Percentiles rank a stretch among this genome's conserved stretches.
Conservation (phyloP, 2,797 vertebrate species). For the Notolabrus celidotus region DNA sequence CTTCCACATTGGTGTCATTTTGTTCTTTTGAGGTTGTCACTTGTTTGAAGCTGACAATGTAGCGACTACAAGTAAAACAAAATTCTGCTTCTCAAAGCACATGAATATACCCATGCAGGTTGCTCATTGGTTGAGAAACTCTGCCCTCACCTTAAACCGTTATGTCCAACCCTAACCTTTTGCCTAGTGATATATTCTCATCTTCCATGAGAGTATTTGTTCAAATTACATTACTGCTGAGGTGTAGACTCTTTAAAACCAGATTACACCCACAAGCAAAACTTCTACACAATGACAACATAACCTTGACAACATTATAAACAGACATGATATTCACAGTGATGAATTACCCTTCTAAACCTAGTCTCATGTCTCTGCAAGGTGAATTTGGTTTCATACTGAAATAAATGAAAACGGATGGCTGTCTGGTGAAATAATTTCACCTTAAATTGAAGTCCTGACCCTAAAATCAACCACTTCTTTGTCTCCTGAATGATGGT, state of each 20-base stretch:
- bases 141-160: not conserved
- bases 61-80: too few relatives aligned
- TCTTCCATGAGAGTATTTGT: not conserved
- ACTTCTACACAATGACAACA: conserved; percentile 20
- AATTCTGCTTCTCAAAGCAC: too few relatives aligned
- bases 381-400: conserved; percentile 31
- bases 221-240: not conserved
- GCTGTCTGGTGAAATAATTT: conserved; percentile 32
- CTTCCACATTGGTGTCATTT: too few relatives aligned
- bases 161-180: conserved; percentile 3
- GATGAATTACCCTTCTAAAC: conserved; percentile 41
- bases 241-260: conserved; percentile 5
- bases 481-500: conserved; percentile 4
- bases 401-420: conserved; percentile 44
- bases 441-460: conserved; percentile 39
- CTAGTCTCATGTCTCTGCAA: conserved; percentile 25
- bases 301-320: conserved; percentile 35
- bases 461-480: conserved; percentile 35
- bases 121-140: not conserved
- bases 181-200: not conserved
- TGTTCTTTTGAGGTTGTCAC: too few relatives aligned
- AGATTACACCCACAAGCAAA: not conserved
- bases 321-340: conserved; percentile 24
- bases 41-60: too few relatives aligned
- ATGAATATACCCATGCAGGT: not conserved